Percentiles rank a stretch among this genome's conserved stretches.
phyloP scores from a whole-genome alignment of 2,888 invertebrate species.

The Tetragonisca angustula region DNA sequence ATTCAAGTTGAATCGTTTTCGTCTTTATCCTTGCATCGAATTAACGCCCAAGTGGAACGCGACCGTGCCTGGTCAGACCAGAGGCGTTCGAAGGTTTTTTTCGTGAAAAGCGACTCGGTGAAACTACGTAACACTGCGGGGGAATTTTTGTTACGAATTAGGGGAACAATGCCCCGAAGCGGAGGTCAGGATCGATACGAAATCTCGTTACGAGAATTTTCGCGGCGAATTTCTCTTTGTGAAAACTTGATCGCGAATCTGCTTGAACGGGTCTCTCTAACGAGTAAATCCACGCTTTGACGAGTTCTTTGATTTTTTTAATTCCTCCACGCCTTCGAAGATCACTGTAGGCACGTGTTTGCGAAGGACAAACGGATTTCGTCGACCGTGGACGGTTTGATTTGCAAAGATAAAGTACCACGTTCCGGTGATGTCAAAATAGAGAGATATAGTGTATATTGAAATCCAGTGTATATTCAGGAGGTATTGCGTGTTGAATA shows the following conservation, averaged over 20 bases:
- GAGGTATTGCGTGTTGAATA: background rate
- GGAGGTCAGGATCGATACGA: background rate
- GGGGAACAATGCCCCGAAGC: background rate
- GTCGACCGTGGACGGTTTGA: constrained; percentile 25
- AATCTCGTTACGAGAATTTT: constrained; percentile 1
- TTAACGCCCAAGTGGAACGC: constrained; percentile 61
- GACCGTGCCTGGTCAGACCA: constrained; percentile 42
- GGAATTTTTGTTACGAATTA: background rate
- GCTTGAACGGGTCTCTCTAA: background rate
- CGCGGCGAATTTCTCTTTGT: constrained; percentile 4
- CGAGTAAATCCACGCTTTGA: constrained; percentile 17
- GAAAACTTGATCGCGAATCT: constrained; percentile 8
- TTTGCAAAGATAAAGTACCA: constrained; percentile 37
- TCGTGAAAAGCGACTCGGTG: constrained; percentile 2
- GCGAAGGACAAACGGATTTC: constrained; percentile 23
- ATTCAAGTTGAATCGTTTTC: background rate
- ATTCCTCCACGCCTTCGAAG: background rate
- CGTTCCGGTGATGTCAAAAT: constrained; percentile 38
- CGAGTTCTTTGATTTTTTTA: background rate
- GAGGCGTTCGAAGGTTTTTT: constrained; percentile 16
- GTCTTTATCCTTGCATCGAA: constrained; percentile 65
- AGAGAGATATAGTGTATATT: background rate
- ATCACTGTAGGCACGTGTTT: constrained; percentile 20
- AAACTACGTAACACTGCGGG: background rate
- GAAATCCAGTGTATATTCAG: background rate